phyloP scores from a whole-genome alignment of 2,888 invertebrate species.

The Neria commutata region DNA sequence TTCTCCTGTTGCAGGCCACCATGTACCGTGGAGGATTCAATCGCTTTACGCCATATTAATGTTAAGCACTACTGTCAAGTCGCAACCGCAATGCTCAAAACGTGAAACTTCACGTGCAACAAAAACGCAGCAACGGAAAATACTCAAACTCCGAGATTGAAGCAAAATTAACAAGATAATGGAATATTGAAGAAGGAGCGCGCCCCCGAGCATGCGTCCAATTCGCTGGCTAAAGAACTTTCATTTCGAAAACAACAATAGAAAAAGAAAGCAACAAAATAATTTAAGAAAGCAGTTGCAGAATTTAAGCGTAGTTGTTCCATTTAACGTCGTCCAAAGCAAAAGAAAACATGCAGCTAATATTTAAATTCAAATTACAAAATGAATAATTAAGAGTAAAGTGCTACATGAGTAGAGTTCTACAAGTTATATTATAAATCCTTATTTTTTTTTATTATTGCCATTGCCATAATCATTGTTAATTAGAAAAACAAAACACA shows the following conservation, averaged over 20 bases:
- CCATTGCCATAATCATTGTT: too few species aligned
- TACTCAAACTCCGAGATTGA: neutral
- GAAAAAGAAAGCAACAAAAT: constrained; percentile 9
- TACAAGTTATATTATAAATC: too few species aligned
- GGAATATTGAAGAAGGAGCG: too few species aligned
- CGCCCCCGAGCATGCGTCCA: constrained; percentile 46
- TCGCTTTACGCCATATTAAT: constrained; percentile 91
- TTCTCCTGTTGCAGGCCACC: constrained; percentile 73
- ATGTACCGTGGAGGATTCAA: constrained; percentile 94
- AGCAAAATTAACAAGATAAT: neutral
- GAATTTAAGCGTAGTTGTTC: constrained; percentile 37
- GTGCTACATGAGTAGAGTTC: too few species aligned
- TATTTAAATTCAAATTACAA: too few species aligned
- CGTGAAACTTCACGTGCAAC: too few species aligned
- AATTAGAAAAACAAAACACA: constrained; percentile 35
- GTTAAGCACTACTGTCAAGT: constrained; percentile 26
- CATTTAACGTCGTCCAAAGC: constrained; percentile 58
- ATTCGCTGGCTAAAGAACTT: constrained; percentile 46
- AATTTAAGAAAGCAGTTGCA: constrained; percentile 18
- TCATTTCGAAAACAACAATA: constrained; percentile 44
- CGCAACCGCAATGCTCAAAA: constrained; percentile 31
- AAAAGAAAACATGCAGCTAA: constrained; percentile 42
- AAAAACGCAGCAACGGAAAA: constrained; percentile 23
- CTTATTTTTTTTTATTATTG: too few species aligned
- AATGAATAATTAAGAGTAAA: too few species aligned